phyloP scores from a whole-genome alignment of 2,888 invertebrate genomes.

The Xanthia icteritia region DNA sequence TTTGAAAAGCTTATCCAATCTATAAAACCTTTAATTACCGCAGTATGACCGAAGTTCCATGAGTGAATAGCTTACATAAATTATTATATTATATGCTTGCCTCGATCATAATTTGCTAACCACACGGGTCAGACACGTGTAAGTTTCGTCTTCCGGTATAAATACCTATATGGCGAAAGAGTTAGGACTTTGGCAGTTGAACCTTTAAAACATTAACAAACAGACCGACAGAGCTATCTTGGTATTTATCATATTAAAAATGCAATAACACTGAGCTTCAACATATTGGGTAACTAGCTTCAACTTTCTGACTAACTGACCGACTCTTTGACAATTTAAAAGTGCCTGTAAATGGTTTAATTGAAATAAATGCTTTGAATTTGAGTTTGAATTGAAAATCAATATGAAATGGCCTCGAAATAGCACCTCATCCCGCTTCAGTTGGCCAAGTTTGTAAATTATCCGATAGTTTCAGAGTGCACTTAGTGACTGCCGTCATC shows the following conservation, averaged over 20 bases:
- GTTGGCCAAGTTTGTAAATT: conserved; percentile 54
- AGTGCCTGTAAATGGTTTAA: too few species aligned
- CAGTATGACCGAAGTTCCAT: conserved; percentile 3
- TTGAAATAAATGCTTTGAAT: too few species aligned
- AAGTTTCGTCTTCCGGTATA: conserved; percentile 12
- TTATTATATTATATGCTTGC: background rate
- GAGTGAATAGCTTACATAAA: background rate
- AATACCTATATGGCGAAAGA: background rate
- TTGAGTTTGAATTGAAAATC: conserved; percentile 30
- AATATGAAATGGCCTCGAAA: conserved; percentile 50
- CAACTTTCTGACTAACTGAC: too few species aligned
- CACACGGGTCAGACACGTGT: background rate
- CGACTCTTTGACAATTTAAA: too few species aligned
- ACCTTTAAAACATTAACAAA: background rate
- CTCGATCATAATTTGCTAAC: conserved; percentile 10
- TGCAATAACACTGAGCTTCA: conserved; percentile 3
- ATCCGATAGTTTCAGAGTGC: conserved; percentile 61
- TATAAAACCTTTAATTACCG: background rate
- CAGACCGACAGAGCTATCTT: background rate
- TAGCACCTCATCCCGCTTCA: conserved; percentile 49
- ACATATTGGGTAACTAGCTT: background rate
- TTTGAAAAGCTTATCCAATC: background rate
- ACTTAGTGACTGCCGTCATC: conserved; percentile 52
- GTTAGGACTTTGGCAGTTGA: background rate
- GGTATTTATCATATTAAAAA: conserved; percentile 17